Conservation (phyloP, 2,113 vertebrate genomes). For the Panurus biarmicus region DNA sequence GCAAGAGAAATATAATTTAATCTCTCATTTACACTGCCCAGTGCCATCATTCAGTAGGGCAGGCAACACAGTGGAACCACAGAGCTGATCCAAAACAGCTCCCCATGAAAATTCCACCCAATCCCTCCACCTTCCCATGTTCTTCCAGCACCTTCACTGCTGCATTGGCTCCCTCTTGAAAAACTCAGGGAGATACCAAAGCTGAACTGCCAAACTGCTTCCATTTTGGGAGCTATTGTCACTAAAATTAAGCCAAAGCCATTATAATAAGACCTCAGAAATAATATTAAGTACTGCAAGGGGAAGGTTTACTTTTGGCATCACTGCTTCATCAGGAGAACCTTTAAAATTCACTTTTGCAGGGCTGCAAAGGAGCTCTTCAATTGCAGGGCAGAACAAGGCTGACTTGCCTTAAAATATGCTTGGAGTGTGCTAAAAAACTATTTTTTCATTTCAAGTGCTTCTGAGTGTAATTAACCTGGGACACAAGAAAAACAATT, state of each 20-base stretch:
- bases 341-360: not conserved
- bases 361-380: constrained; percentile 24
- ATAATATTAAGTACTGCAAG: not conserved
- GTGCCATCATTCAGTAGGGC: not conserved
- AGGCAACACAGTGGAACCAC: not conserved
- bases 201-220: not conserved
- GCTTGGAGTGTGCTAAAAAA: constrained; percentile 55
- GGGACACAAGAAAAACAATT: constrained; percentile 61
- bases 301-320: not conserved
- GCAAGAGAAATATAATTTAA: not conserved
- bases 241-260: not conserved
- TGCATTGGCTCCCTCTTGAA: not conserved
- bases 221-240: not conserved
- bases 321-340: not conserved
- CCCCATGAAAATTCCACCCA: not conserved
- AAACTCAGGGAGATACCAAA: not conserved
- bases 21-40: not conserved
- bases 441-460: constrained; percentile 63
- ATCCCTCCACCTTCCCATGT: rapidly evolving
- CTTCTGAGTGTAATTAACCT: constrained; percentile 72
- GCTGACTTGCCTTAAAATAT: constrained; percentile 22
- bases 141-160: not conserved
- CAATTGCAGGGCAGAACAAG: constrained; percentile 39
- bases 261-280: not conserved
- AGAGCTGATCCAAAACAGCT: not conserved